These are phyloP conservation scores for Vireo altiloquus DNA, from an alignment of 2,113 vertebrate species.

Conservation along the genomic window DNA sequence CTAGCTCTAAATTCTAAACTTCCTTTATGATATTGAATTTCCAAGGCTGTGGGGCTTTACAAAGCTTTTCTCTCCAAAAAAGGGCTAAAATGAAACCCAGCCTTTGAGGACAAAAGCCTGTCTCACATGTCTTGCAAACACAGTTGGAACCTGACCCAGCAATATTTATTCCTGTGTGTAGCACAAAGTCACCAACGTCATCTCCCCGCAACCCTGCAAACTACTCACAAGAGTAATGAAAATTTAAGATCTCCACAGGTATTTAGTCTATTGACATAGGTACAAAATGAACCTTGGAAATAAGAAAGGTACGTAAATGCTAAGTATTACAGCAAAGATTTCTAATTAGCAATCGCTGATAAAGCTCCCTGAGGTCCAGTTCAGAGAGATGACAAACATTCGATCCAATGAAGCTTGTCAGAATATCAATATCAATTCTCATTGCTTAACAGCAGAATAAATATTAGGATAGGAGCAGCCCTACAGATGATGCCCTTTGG, in stretches of 20 bases:
- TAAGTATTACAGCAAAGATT: neutral
- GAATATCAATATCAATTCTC: neutral
- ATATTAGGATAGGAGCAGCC: neutral
- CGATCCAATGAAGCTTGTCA: neutral
- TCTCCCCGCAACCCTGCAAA: neutral
- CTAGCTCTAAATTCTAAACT: neutral
- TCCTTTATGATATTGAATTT: neutral
- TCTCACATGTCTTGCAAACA: neutral
- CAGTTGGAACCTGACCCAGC: neutral
- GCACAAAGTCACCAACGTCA: neutral
- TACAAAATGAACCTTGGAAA: neutral
- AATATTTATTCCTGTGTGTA: neutral
- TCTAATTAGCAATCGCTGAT: neutral
- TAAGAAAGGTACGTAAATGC: neutral
- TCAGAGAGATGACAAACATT: neutral
- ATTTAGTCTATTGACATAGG: neutral
- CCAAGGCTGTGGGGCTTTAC: neutral
- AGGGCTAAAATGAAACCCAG: neutral
- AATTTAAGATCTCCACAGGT: neutral
- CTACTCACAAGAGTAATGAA: slow-evolving; percentile 6
- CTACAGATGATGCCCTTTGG: neutral
- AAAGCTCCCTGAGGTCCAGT: neutral
- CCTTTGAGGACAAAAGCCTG: neutral
- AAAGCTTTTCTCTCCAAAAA: neutral
- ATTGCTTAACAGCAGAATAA: neutral